Evolutionary conservation across 2,888 invertebrate species (phyloP).

Genomic region (Ochlodes sylvanus): DNA sequence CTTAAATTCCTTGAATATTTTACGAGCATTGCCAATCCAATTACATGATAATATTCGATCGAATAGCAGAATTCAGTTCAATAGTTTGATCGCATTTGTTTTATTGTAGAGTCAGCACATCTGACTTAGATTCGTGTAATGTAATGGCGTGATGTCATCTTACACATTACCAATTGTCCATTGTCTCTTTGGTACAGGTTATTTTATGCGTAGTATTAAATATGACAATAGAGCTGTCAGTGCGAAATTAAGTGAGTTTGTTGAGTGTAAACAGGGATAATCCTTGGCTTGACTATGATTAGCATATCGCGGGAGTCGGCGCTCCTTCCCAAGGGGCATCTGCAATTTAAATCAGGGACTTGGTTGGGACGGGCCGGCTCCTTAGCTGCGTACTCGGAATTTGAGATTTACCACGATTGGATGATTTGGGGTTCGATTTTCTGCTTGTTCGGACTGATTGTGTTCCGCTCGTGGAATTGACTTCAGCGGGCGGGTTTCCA

Average conservation of each 20-base stretch:
- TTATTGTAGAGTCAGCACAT: neutral
- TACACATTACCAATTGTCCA: slow-evolving; percentile 2
- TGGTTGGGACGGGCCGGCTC: slow-evolving; percentile 78
- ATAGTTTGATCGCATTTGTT: neutral
- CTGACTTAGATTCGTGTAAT: neutral
- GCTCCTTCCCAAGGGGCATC: slow-evolving; percentile 77
- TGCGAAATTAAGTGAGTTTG: slow-evolving; percentile 84
- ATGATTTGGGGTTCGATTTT: slow-evolving; percentile 83
- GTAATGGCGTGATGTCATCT: slow-evolving; percentile 5
- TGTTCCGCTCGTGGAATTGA: slow-evolving; percentile 72
- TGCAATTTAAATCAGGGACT: slow-evolving; percentile 84
- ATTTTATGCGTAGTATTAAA: slow-evolving; percentile 52
- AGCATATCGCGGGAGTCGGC: slow-evolving; percentile 84
- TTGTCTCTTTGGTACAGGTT: neutral
- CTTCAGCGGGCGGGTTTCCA: slow-evolving; percentile 51
- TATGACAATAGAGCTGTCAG: slow-evolving; percentile 76
- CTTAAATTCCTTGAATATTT: neutral
- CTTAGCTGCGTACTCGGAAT: slow-evolving; percentile 80
- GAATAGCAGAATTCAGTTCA: neutral
- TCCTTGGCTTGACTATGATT: slow-evolving; percentile 84
- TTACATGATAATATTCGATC: slow-evolving; percentile 4
- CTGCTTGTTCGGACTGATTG: slow-evolving; percentile 81
- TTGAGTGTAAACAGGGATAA: slow-evolving; percentile 85
- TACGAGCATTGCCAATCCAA: neutral
- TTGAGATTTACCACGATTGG: slow-evolving; percentile 82